phyloP scores from a whole-genome alignment of 1,140 invertebrate genomes.

The Diabrotica undecimpunctata region DNA sequence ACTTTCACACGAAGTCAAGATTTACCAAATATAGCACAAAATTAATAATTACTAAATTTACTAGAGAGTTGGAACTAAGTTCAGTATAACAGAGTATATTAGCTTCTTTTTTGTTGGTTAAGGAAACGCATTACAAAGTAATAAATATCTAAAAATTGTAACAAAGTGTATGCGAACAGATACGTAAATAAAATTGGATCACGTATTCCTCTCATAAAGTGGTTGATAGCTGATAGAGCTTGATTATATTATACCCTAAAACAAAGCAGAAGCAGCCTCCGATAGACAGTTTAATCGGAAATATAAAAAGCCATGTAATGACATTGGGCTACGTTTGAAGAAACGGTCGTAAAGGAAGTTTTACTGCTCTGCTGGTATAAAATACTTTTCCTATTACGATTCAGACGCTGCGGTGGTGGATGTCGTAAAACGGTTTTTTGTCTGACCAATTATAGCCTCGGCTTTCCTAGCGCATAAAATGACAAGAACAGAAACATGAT shows the following conservation, averaged over 20 bases:
- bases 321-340: background rate
- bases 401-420: background rate
- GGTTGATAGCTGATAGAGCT: background rate
- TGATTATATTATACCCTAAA: background rate
- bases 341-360: background rate
- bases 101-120: no score
- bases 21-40: no score
- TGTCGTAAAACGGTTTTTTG: background rate
- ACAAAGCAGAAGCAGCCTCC: background rate
- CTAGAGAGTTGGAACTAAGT: no score
- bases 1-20: no score
- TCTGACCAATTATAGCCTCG: background rate
- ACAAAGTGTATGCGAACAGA: no score
- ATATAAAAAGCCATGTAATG: constrained; percentile 2
- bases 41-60: no score
- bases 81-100: no score
- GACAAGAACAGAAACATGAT: background rate
- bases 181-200: background rate
- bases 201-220: background rate
- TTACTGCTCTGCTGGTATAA: background rate
- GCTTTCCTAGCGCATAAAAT: background rate
- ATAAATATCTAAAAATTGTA: no score
- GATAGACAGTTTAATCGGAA: background rate
- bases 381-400: background rate
- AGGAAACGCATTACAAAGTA: no score